These are phyloP conservation scores for Drosophila lini DNA, from an alignment of 1,140 invertebrate species.

Conservation along the genomic window DNA sequence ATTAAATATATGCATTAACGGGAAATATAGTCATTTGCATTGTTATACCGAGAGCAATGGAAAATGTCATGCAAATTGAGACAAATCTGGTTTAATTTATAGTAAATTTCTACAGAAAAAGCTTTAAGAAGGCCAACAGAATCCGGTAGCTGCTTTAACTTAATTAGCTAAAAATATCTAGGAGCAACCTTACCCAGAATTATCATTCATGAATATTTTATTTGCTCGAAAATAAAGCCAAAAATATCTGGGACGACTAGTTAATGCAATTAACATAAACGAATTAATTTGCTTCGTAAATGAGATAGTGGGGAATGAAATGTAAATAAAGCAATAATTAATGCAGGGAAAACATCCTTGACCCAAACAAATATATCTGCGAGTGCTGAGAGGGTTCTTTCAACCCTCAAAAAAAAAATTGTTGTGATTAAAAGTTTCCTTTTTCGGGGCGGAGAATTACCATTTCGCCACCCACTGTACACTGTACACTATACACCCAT, in stretches of 20 bases:
- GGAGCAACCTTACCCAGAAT: too few relatives aligned
- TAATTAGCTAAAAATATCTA: not conserved
- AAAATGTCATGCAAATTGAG: not conserved
- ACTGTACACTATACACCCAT: not conserved
- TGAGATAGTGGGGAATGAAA: slow-evolving; percentile 17
- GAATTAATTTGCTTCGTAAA: slow-evolving; percentile 13
- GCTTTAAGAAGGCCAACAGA: not conserved
- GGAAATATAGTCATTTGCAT: slow-evolving; percentile 6
- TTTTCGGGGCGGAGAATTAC: slow-evolving; percentile 1
- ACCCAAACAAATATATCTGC: slow-evolving; percentile 4
- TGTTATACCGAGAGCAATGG: not conserved
- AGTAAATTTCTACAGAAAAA: not conserved
- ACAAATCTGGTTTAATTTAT: not conserved
- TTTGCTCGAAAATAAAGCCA: not conserved
- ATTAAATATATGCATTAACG: not conserved
- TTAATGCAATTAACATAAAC: slow-evolving; percentile 16
- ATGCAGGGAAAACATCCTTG: slow-evolving; percentile 2
- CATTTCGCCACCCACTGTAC: slow-evolving; percentile 29
- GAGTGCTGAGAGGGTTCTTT: not conserved
- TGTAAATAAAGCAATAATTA: slow-evolving; percentile 18
- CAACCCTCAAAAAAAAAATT: not conserved
- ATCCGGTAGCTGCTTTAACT: slow-evolving; percentile 2
- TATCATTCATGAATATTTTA: slow-evolving; percentile 6
- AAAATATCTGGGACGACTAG: slow-evolving; percentile 3
- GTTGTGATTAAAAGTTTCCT: slow-evolving; percentile 13